Evolutionary conservation across 2,888 invertebrate genomes (phyloP), one percentile per base, ranked within the genome.

Genomic region (Mythimna impura): DNA sequence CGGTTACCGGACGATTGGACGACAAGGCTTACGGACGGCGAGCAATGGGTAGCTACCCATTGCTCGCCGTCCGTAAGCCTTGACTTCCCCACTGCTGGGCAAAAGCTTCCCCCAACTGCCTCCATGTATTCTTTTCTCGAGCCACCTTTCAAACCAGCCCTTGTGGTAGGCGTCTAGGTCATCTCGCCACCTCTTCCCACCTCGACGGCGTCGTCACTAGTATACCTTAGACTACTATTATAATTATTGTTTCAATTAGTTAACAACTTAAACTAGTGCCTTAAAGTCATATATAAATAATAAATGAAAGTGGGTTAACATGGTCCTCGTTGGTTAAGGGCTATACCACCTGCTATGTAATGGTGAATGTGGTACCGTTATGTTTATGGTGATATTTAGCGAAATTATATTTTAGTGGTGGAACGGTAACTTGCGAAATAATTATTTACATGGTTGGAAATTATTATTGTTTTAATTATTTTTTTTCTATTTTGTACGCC

Each of bases 211-310:
- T 36, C 36, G 36, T 36, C 2, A 36, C 36, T 36, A 36, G 40
- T 57, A 60, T 66, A 57, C 73, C 40, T 63, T 58, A 52, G 43
- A 63, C 50, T 64, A 50, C 81, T 47, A 47, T 36, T 36, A 10
- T 17, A 40, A 40, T 40, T 10, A 64, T 60, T 70, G 30, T 66
- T 66, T 43, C 68, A 78, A 66, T 82, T 69, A 69, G 52, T 69
- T 67, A 73, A 73, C 80, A 62, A 67, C 55, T 61, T 58, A 55
- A 55, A 73, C 66, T 36, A 54, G 55, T 68, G 63, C 78, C 71
- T 71, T 82, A 47, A 73, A 82, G 65, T 83, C 65, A 61, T 81
- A 66, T 40, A 71, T 64, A 79, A 82, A 83, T 83, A 80, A 80
- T 79, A 79, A 73, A 65, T 25, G 70, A 70, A 79, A 68, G 80